Percentiles rank a stretch among this genome's conserved stretches.
phyloP scores from a whole-genome alignment of 2,797 vertebrate species.

The Coreius guichenoti region DNA sequence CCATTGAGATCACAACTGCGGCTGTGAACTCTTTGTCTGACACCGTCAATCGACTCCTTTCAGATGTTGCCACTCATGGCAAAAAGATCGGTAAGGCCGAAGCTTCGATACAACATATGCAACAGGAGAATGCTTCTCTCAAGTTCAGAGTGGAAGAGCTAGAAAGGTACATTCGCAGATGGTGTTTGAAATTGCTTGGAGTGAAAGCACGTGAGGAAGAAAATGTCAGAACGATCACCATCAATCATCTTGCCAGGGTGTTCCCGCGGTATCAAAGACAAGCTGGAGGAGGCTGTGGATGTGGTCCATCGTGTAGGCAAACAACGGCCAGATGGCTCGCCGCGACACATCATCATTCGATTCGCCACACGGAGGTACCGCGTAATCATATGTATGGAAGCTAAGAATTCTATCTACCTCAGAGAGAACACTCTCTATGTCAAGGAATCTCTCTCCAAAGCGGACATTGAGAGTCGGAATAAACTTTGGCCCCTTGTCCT shows the following conservation, averaged over 20 bases:
- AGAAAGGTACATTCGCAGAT: background rate
- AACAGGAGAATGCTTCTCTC: background rate
- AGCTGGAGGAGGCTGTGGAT: background rate
- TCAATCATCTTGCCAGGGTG: too few relatives aligned
- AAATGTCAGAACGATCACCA: background rate
- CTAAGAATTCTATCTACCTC: background rate
- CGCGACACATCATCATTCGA: background rate
- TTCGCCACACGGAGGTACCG: background rate
- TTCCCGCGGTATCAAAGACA: too few relatives aligned
- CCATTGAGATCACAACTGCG: background rate
- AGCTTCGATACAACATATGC: background rate
- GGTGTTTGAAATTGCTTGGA: background rate
- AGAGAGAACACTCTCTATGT: background rate
- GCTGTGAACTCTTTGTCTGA: background rate
- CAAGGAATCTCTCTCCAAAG: background rate
- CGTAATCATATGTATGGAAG: background rate
- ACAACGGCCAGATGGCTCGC: background rate
- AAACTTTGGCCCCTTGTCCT: background rate
- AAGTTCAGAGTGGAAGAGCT: background rate
- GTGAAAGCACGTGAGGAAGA: background rate
- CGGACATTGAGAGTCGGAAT: background rate
- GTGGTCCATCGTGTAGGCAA: background rate
- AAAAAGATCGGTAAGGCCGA: background rate
- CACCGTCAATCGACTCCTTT: background rate
- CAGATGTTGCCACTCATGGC: background rate